phyloP scores from a whole-genome alignment of 2,888 invertebrate species.

The Idaea biselata region DNA sequence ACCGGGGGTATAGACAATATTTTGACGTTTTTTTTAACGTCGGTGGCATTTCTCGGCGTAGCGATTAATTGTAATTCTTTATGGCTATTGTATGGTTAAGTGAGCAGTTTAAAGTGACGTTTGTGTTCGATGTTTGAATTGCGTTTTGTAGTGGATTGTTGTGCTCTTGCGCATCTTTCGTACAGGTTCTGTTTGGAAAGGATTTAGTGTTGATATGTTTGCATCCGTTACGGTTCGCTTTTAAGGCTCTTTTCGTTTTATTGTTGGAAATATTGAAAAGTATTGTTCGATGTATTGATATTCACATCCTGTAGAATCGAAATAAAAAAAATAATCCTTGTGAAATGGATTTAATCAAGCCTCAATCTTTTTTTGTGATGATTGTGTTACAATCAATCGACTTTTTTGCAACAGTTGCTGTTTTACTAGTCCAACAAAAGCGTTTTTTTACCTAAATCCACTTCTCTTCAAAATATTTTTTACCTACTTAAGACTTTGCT shows the following conservation, averaged over 20 bases:
- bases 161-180: constrained; percentile 47
- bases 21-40: constrained; percentile 74
- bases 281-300: not conserved
- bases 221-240: constrained; percentile 42
- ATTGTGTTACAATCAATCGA: not conserved
- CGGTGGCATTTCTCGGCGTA: constrained; percentile 75
- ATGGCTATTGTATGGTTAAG: constrained; percentile 77
- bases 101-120: constrained; percentile 69
- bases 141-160: constrained; percentile 42
- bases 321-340: not conserved
- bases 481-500: no score
- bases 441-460: no score
- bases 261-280: constrained; percentile 19
- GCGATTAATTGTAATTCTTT: constrained; percentile 79
- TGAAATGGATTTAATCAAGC: not conserved
- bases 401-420: not conserved
- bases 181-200: constrained; percentile 45
- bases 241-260: constrained; percentile 18
- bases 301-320: not conserved
- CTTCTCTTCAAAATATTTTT: no score
- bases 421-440: not conserved
- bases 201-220: constrained; percentile 38
- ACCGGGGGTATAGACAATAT: constrained; percentile 68
- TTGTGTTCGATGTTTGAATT: constrained; percentile 59
- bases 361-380: not conserved